Evolutionary conservation across 2,797 vertebrate species (phyloP), one percentile per base, ranked within the genome.

Genomic region (Dendrocincla fuliginosa): DNA sequence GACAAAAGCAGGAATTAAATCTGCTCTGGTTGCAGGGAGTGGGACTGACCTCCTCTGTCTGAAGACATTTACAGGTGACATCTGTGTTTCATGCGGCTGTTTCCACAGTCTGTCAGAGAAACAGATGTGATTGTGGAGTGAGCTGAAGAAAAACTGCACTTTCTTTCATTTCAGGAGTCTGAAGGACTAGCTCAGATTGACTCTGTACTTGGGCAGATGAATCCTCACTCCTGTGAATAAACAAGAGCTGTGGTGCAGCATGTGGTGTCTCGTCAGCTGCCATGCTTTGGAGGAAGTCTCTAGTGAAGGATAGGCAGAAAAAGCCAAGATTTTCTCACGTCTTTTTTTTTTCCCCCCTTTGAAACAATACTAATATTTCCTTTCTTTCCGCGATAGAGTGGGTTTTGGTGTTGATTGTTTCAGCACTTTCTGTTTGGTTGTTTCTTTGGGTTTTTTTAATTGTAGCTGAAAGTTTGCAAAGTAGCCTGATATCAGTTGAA

Each of bases 161-260:
- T 92, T n/a, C 69, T 84, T 73, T 64, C 60, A 64, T 8, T 56
- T 85, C 41, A 53, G 32, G 42, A 61, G 56, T 70, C 70, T 84
- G 78, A 56, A 84, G 87, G 25, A 37, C 74, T 82, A 33, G 41
- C 82, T 92, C 71, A 80, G 64, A 83, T 91, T 87, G 89, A 49
- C 53, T 42, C 81, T 73, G 61, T 0, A 0, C 70, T 89, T 83
- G 52, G 75, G 57, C 87, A 96, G 96, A 96, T 95, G 84, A 90
- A 91, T 95, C 53, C 60, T 70, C 41, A 16, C 32, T 86, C 63
- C 60, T 74, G 70, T 3, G 39, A 87, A 67, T 74, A 93, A 93
- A 93, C 70, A 91, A 76, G 74, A 42, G 47, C 88, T 95, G 91
- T 73, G 83, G 71, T 9, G 2, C 88, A 93, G 70, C 80, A 76